A percentile compares a stretch with the other conserved stretches of the same genome.
phyloP scores from a whole-genome alignment of 1,140 invertebrate species.

The Choristoneura fumiferana region DNA sequence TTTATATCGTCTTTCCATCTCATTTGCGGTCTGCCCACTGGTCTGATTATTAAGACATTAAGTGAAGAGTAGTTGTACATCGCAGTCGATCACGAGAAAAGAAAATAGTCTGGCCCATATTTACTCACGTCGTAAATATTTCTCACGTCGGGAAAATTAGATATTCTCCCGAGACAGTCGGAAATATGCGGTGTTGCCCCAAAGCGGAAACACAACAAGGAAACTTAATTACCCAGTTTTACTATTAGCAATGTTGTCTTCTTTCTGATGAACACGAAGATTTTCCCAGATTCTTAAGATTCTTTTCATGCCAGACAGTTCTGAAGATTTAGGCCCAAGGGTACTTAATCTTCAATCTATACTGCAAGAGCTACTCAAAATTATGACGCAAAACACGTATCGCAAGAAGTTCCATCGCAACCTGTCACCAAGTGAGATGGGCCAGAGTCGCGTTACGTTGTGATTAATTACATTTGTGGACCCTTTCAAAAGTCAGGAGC shows the following conservation, averaged over 20 bases:
- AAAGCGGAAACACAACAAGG: background rate
- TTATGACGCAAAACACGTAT: slow-evolving; percentile 14
- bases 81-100: too few relatives aligned
- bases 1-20: too few relatives aligned
- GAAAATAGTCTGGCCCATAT: too few relatives aligned
- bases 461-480: slow-evolving; percentile 14
- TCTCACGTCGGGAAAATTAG: background rate
- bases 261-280: too few relatives aligned
- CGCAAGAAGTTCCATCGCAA: slow-evolving; percentile 7
- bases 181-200: background rate
- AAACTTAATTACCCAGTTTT: slow-evolving; percentile 6
- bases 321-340: background rate
- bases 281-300: too few relatives aligned
- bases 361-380: background rate
- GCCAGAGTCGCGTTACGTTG: background rate
- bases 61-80: too few relatives aligned
- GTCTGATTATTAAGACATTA: too few relatives aligned
- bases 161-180: background rate
- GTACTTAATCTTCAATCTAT: background rate
- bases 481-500: slow-evolving; percentile 12
- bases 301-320: too few relatives aligned
- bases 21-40: too few relatives aligned
- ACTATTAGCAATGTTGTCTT: background rate
- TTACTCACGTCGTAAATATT: too few relatives aligned
- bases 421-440: background rate